phyloP scores from a whole-genome alignment of 2,113 vertebrate species.

The Coptodon bakossiorum region DNA sequence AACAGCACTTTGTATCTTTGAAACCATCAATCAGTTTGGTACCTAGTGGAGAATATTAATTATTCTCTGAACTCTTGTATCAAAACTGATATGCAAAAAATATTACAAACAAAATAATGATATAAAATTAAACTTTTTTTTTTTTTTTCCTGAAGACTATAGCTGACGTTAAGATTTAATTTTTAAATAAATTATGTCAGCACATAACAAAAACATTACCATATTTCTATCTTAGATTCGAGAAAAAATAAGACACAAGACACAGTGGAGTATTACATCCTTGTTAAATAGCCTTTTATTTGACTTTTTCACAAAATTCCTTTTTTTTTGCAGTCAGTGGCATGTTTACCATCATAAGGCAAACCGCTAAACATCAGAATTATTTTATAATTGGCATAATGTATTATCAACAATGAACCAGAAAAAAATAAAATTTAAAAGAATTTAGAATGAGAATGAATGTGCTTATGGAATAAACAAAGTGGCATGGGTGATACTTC shows the following conservation, averaged over 20 bases:
- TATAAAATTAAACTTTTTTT: not conserved
- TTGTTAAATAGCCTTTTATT: conserved; percentile 29
- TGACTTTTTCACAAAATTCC: not conserved
- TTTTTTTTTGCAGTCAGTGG: not conserved
- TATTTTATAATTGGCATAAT: not conserved
- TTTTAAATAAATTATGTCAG: not conserved
- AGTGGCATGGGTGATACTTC: not conserved
- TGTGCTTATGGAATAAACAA: not conserved
- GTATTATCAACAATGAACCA: not conserved
- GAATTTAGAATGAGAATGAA: not conserved
- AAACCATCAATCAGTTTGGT: not conserved
- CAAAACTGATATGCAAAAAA: not conserved
- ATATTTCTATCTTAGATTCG: not conserved
- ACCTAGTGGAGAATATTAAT: not conserved
- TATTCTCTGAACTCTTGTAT: not conserved
- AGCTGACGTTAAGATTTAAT: not conserved
- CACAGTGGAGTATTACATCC: not conserved
- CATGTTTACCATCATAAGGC: not conserved
- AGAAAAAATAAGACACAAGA: not conserved
- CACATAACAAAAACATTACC: not conserved
- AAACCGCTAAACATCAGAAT: not conserved
- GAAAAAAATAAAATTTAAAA: not conserved
- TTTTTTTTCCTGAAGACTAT: not conserved
- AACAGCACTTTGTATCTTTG: not conserved
- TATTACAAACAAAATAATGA: not conserved